Evolutionary conservation across 1,140 invertebrate species (phyloP), one percentile per base, ranked within the genome.

Genomic region (Monochamus saltuarius): DNA sequence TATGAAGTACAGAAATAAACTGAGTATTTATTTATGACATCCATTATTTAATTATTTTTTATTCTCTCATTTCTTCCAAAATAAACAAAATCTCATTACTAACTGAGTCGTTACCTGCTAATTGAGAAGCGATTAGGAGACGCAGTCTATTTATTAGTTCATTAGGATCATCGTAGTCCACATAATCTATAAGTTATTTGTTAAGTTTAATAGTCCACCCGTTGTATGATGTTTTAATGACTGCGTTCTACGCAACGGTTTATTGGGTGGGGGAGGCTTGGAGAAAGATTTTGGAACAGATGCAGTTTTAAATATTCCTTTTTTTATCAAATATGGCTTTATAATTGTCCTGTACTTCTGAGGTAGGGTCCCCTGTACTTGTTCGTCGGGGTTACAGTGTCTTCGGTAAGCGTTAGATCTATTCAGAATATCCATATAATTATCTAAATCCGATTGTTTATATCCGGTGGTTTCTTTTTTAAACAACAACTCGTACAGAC

Each of bases 71-170:
- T 54, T 65, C 76, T 62, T 78, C 72, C 11, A 77, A 59, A 14
- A 77, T 78, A 16, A 70, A 73, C n/a, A 72, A 55, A 52, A 79
- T 77, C 71, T 79, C 74, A 66, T 76, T 77, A 29, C 68, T 56
- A 53, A 73, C 63, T 53, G 60, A 69, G 4, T 43, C 67, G 56
- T 77, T 70, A 7, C 74, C 75, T 34, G 73, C 74, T 10, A 78
- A 56, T 58, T 73, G 62, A 17, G 72, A 68, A 7, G 76, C 65
- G 10, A 29, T 29, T 29, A 29, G 22, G 22, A 29, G 22, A 29
- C 22, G 22, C 22, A 29, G 6, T 29, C 22, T 29, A 29, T 29
- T 29, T 29, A 29, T 29, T 29, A 29, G 22, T 6, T 29, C 22
- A 29, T 6, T 29, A 29, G 22, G 22, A 29, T 29, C 2, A 29